These are phyloP conservation scores for Drosophila conformis DNA, from an alignment of 2,888 invertebrate species.

Conservation along the genomic window DNA sequence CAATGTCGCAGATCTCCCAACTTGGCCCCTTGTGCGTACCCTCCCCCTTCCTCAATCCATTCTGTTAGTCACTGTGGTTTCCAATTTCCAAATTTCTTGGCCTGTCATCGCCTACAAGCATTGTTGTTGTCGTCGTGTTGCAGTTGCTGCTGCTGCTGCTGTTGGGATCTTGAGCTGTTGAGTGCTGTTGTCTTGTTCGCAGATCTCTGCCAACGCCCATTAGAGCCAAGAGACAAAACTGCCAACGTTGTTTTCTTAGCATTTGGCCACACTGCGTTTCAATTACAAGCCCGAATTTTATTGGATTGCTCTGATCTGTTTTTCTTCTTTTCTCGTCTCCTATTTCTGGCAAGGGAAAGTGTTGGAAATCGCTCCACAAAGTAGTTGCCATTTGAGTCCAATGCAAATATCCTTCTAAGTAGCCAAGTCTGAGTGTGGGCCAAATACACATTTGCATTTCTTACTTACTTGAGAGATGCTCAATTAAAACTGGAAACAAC, in stretches of 20 bases:
- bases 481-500: constrained; percentile 61
- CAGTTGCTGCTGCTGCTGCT: constrained; percentile 24
- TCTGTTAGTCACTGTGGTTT: constrained; percentile 23
- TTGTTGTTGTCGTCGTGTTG: constrained; percentile 47
- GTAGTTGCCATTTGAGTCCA: constrained; percentile 60
- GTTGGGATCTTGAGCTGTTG: constrained; percentile 27
- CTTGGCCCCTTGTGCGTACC: constrained; percentile 48
- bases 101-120: constrained; percentile 76
- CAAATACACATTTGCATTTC: constrained; percentile 66
- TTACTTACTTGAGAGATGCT: constrained; percentile 56
- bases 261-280: constrained; percentile 72
- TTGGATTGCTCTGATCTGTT: constrained; percentile 58
- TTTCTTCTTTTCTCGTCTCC: constrained; percentile 4
- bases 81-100: constrained; percentile 57
- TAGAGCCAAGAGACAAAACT: constrained; percentile 47
- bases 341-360: constrained; percentile 64
- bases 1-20: constrained; percentile 48
- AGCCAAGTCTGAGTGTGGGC: constrained; percentile 42
- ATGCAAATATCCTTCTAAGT: constrained; percentile 60
- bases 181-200: constrained; percentile 36
- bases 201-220: constrained; percentile 70
- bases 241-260: constrained; percentile 24
- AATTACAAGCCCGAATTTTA: constrained; percentile 73
- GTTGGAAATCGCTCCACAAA: constrained; percentile 63
- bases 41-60: not conserved